These are phyloP conservation scores for Cyanoderma ruficeps DNA, from an alignment of 2,113 vertebrate species.

Conservation along the genomic window DNA sequence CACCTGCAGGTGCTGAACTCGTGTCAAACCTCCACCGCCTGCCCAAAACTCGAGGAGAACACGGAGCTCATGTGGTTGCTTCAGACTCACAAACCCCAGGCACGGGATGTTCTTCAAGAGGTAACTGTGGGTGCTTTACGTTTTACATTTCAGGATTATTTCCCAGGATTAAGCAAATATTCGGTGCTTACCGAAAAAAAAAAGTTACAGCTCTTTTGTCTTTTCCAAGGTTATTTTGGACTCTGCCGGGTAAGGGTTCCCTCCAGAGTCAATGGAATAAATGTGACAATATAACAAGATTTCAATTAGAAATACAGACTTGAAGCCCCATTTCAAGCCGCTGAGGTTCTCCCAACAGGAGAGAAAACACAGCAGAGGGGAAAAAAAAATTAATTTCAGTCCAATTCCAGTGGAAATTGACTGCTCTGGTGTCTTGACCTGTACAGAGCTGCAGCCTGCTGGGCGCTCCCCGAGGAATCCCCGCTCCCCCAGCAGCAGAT, in stretches of 20 bases:
- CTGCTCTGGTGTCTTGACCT: not conserved
- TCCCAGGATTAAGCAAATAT: not conserved
- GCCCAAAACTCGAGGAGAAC: not conserved
- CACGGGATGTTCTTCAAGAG: not conserved
- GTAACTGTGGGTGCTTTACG: not conserved
- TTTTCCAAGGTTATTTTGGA: not conserved
- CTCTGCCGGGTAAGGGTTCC: not conserved
- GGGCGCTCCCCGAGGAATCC: not conserved
- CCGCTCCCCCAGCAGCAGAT: not conserved
- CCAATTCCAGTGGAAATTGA: not conserved
- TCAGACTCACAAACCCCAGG: not conserved
- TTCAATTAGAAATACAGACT: not conserved
- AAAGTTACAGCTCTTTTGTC: too few species aligned
- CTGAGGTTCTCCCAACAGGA: not conserved
- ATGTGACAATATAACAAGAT: rapidly evolving
- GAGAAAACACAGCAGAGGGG: not conserved
- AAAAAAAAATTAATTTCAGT: not conserved
- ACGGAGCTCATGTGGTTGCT: slow-evolving; percentile 40
- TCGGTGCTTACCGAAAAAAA: not conserved
- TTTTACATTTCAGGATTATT: not conserved
- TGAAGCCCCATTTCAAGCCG: not conserved
- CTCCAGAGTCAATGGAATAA: not conserved
- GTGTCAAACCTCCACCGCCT: not conserved
- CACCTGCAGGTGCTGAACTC: not conserved
- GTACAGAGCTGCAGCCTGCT: not conserved